phyloP scores from a whole-genome alignment of 1,140 invertebrate species.

The Caenorhabditis remanei region DNA sequence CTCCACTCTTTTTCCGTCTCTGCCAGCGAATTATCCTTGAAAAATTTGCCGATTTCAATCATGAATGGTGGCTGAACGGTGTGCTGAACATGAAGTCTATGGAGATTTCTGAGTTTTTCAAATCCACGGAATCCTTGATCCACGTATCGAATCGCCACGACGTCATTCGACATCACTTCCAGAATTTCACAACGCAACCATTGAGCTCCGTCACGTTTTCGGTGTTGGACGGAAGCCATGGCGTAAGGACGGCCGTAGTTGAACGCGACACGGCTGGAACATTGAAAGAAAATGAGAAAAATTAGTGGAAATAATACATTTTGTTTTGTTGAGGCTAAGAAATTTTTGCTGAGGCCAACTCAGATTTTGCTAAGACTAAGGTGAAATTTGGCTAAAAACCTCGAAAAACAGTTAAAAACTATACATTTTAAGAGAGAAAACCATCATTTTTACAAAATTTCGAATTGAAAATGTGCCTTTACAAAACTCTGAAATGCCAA shows the following conservation, averaged over 20 bases:
- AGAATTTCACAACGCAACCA: conserved; percentile 27
- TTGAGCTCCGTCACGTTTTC: not conserved
- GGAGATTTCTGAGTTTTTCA: not conserved
- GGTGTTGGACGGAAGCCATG: not conserved
- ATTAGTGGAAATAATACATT: not conserved
- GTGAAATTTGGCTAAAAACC: too few relatives aligned
- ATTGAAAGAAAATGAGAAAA: too few relatives aligned
- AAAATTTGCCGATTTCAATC: not conserved
- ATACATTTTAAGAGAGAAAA: too few relatives aligned
- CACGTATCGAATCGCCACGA: not conserved
- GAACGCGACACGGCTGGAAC: not conserved
- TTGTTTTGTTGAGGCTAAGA: too few relatives aligned
- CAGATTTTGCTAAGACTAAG: not conserved
- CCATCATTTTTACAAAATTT: too few relatives aligned
- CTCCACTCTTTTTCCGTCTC: conserved; percentile 1
- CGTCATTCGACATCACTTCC: not conserved
- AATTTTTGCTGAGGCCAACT: too few relatives aligned
- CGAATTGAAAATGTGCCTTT: conserved; percentile 49
- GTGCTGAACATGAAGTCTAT: not conserved
- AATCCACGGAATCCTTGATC: conserved; percentile 7
- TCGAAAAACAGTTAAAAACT: too few relatives aligned
- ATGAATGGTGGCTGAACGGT: not conserved
- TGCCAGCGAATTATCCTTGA: not conserved
- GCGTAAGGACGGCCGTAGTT: not conserved
- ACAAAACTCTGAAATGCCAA: too few relatives aligned